Percentiles rank a stretch among this genome's conserved stretches.
phyloP scores from a whole-genome alignment of 2,888 invertebrate genomes.

The Aphrophora alni region DNA sequence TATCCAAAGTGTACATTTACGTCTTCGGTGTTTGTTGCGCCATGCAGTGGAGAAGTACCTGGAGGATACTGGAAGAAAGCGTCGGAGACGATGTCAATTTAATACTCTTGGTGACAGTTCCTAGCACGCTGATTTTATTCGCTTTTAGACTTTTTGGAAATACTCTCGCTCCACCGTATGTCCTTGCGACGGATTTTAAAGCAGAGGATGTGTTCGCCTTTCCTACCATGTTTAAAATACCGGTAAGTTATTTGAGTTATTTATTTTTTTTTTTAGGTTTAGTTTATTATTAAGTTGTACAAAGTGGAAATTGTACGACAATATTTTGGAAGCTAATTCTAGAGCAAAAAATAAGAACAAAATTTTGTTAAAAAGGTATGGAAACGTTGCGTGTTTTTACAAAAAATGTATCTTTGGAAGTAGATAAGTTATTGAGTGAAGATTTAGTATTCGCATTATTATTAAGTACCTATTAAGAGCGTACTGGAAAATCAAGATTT shows the following conservation, averaged over 20 bases:
- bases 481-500: no score
- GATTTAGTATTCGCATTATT: no score
- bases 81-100: slow-evolving; percentile 47
- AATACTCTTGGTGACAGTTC: slow-evolving; percentile 40
- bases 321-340: no score
- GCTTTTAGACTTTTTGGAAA: slow-evolving; percentile 49
- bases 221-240: slow-evolving; percentile 80
- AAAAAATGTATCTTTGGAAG: no score
- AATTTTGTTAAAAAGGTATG: no score
- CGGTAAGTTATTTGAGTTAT: slow-evolving; percentile 66
- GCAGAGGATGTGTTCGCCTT: slow-evolving; percentile 67
- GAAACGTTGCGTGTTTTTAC: no score
- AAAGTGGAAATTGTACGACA: no score
- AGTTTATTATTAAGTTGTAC: no score
- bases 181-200: slow-evolving; percentile 76
- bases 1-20: slow-evolving; percentile 56
- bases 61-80: slow-evolving; percentile 57
- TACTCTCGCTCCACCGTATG: slow-evolving; percentile 80
- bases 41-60: slow-evolving; percentile 64
- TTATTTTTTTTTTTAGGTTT: no score
- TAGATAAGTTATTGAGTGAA: no score
- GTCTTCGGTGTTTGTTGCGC: slow-evolving; percentile 61
- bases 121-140: slow-evolving; percentile 44
- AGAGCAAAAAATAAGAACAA: no score
- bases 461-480: no score